These are phyloP conservation scores for Drosophila eohydei DNA, from an alignment of 2,888 invertebrate genomes.

Conservation along the genomic window DNA sequence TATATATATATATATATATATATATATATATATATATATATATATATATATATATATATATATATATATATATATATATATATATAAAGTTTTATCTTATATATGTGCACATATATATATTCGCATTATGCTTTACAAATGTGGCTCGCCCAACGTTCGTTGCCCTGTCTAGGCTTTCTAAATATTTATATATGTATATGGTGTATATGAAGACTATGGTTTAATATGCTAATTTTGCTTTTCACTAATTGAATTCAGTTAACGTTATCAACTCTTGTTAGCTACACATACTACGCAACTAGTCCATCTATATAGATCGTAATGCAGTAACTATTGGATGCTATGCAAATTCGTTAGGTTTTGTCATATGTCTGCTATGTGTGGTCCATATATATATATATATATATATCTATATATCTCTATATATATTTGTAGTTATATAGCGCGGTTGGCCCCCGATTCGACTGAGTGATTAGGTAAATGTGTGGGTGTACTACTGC, in stretches of 20 bases:
- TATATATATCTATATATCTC: conserved; percentile 29
- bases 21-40: conserved; percentile 23
- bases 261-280: conserved; percentile 48
- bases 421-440: conserved; percentile 28
- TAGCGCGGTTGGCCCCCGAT: conserved; percentile 69
- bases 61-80: conserved; percentile 22
- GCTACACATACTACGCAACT: conserved; percentile 39
- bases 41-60: conserved; percentile 18
- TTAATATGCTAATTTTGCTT: conserved; percentile 58
- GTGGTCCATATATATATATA: conserved; percentile 28
- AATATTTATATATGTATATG: conserved; percentile 22
- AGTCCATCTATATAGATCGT: conserved; percentile 14
- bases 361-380: conserved; percentile 37
- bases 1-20: conserved; percentile 30
- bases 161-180: conserved; percentile 46
- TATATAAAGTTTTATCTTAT: conserved; percentile 18
- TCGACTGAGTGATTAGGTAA: conserved; percentile 36
- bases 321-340: conserved; percentile 63
- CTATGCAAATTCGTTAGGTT: conserved; percentile 81
- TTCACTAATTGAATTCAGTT: conserved; percentile 74
- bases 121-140: conserved; percentile 62
- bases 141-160: conserved; percentile 61
- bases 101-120: conserved; percentile 18
- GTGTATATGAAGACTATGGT: conserved; percentile 24
- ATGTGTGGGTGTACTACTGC: conserved; percentile 23